Evolutionary conservation across 2,797 vertebrate species (phyloP).

Genomic region (Salarias fasciatus): DNA sequence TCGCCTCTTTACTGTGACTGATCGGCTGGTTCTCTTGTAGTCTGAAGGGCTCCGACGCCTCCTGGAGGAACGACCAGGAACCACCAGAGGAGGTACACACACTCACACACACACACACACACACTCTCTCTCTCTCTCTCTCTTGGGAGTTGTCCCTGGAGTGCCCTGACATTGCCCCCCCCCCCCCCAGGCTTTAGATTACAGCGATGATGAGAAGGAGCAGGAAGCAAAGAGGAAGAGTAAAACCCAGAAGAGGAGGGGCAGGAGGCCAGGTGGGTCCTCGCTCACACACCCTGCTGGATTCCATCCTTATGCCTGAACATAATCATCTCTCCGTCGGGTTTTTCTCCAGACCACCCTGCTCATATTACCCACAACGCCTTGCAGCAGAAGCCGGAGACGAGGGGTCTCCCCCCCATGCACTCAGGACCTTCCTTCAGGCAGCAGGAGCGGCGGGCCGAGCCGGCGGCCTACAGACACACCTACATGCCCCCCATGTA

Average conservation of each 20-base stretch:
- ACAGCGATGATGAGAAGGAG: slow-evolving; percentile 93
- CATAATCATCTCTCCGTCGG: neutral
- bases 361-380: slow-evolving; percentile 20
- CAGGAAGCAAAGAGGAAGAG: slow-evolving; percentile 85
- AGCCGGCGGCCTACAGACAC: slow-evolving; percentile 3
- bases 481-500: slow-evolving; percentile 26
- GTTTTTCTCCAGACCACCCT: slow-evolving; percentile 32
- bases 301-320: too few relatives aligned
- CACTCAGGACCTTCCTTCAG: slow-evolving; percentile 29
- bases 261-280: slow-evolving; percentile 52
- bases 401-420: slow-evolving; percentile 23
- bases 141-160: too few relatives aligned
- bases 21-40: slow-evolving; percentile 71
- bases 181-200: slow-evolving; percentile 87
- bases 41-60: slow-evolving; percentile 92
- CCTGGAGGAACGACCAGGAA: slow-evolving; percentile 96
- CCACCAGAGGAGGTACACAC: slow-evolving; percentile 88
- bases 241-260: slow-evolving; percentile 79
- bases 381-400: slow-evolving; percentile 8
- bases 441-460: slow-evolving; percentile 44
- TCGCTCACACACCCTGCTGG: too few relatives aligned
- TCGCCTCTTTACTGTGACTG: too few relatives aligned
- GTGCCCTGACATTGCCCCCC: too few relatives aligned
- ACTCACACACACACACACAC: too few relatives aligned
- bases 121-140: too few relatives aligned